These are phyloP conservation scores for Planiliza haematocheilus DNA, from an alignment of 2,113 vertebrate genomes.

Conservation along the genomic window DNA sequence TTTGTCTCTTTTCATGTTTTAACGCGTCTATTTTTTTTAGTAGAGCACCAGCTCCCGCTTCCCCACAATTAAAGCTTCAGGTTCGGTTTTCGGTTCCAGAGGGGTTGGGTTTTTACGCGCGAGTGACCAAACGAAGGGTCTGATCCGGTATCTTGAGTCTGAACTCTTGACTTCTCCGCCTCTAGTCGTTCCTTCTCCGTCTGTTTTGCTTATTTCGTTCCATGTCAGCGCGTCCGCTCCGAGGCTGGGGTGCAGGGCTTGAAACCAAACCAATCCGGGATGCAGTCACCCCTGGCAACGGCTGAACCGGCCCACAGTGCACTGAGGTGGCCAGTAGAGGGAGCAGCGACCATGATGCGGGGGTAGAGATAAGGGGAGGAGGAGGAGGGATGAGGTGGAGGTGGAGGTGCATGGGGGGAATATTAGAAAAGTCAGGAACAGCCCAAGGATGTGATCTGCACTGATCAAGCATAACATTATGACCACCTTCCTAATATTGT, in stretches of 20 bases:
- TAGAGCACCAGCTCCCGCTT: neutral
- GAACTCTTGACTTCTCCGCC: constrained; percentile 1
- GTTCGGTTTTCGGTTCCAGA: neutral
- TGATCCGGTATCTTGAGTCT: constrained; percentile 16
- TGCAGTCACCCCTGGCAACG: constrained; percentile 67
- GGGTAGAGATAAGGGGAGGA: constrained; percentile 14
- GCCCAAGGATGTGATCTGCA: no score
- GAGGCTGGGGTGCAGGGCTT: no score
- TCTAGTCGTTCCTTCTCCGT: constrained; percentile 7
- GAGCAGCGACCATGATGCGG: constrained; percentile 34
- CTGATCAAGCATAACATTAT: no score
- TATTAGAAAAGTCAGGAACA: neutral
- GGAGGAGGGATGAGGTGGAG: neutral
- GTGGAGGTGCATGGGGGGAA: neutral
- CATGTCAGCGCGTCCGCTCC: neutral
- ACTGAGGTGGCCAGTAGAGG: constrained; percentile 55
- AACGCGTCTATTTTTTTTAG: neutral
- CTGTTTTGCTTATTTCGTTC: constrained; percentile 4
- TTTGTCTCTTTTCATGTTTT: neutral
- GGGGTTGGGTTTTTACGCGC: neutral
- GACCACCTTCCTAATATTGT: no score
- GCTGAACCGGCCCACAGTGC: constrained; percentile 34
- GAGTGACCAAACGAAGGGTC: constrained; percentile 12
- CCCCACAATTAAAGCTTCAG: neutral
- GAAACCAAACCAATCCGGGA: constrained; percentile 35